phyloP scores from a whole-genome alignment of 30 jellyfish, hydroid and myxozoan species.

The Euphysa ruthae region DNA sequence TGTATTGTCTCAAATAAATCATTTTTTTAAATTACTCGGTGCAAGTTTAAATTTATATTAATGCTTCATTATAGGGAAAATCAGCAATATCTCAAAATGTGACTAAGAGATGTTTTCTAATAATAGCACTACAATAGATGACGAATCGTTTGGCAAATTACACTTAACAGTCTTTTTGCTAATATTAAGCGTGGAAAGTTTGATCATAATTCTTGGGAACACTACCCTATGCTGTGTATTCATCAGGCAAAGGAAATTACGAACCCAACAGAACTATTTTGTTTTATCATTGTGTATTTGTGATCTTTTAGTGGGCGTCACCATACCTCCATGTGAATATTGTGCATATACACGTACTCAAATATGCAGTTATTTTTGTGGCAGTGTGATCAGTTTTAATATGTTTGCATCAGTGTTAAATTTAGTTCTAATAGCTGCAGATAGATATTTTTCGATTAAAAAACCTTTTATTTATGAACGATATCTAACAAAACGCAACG shows the following conservation, averaged over 20 bases:
- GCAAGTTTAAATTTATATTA: too few species aligned
- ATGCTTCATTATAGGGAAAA: too few species aligned
- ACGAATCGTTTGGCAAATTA: too few species aligned
- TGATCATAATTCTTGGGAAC: slow-evolving; percentile 13
- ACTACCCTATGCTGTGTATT: slow-evolving; percentile 25
- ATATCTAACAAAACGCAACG: slow-evolving; percentile 12
- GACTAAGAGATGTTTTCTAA: too few species aligned
- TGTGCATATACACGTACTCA: slow-evolving; percentile 11
- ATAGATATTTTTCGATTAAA: slow-evolving; percentile 17
- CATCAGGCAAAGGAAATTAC: not conserved
- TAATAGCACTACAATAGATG: too few species aligned
- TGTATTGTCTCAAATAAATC: too few species aligned
- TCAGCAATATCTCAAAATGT: too few species aligned
- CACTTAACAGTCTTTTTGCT: slow-evolving; percentile 19
- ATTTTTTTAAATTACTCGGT: too few species aligned
- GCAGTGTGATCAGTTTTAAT: slow-evolving; percentile 29
- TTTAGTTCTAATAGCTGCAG: slow-evolving; percentile 26
- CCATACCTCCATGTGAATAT: slow-evolving; percentile 44
- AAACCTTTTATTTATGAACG: slow-evolving; percentile 30
- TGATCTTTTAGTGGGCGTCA: slow-evolving; percentile 31
- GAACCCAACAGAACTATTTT: slow-evolving; percentile 34
- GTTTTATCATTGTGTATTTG: slow-evolving; percentile 30
- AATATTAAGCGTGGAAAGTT: slow-evolving; percentile 5
- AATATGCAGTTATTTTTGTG: slow-evolving; percentile 22
- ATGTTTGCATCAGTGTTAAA: slow-evolving; percentile 34